Conservation (phyloP, 2,888 invertebrate species). For the Hypsopygia costalis region DNA sequence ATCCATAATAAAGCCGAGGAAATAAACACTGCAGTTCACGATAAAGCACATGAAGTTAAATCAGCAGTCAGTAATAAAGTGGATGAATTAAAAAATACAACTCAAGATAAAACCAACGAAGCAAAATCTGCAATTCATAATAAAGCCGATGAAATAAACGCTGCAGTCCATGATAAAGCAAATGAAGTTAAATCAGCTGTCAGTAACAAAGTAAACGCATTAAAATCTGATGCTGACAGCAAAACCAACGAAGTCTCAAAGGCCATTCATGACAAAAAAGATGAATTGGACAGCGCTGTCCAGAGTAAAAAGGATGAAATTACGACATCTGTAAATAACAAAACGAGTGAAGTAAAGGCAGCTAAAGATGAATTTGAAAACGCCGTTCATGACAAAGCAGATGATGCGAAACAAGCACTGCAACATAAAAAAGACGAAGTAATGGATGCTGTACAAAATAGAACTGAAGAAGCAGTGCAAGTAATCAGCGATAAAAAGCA, state of each 20-base stretch:
- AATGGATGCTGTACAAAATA: conserved; percentile 32
- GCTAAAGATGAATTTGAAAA: conserved; percentile 26
- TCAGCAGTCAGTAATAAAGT: conserved; percentile 6
- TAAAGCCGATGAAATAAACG: conserved; percentile 15
- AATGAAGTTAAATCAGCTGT: conserved; percentile 25
- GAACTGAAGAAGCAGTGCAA: conserved; percentile 30
- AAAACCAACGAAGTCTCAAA: conserved; percentile 38
- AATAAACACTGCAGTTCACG: conserved; percentile 28
- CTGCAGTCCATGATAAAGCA: conserved; percentile 7
- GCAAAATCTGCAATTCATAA: conserved; percentile 30
- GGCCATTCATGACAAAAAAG: conserved; percentile 28
- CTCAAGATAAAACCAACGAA: conserved; percentile 36
- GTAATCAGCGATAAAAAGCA: conserved; percentile 33
- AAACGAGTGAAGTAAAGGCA: conserved; percentile 26
- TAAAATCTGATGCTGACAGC: too few relatives aligned
- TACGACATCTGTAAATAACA: conserved; percentile 22
- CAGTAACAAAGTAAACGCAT: too few relatives aligned
- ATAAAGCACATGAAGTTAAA: conserved; percentile 16
- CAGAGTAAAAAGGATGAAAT: conserved; percentile 22
- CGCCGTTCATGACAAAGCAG: conserved; percentile 24
- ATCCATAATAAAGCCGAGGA: conserved; percentile 31
- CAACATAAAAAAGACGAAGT: conserved; percentile 31
- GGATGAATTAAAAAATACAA: conserved; percentile 24
- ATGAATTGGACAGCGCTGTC: conserved; percentile 22
- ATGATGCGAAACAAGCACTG: conserved; percentile 25